These are phyloP conservation scores for Chloroceryle amazona DNA, from an alignment of 2,797 vertebrate species.

Conservation along the genomic window DNA sequence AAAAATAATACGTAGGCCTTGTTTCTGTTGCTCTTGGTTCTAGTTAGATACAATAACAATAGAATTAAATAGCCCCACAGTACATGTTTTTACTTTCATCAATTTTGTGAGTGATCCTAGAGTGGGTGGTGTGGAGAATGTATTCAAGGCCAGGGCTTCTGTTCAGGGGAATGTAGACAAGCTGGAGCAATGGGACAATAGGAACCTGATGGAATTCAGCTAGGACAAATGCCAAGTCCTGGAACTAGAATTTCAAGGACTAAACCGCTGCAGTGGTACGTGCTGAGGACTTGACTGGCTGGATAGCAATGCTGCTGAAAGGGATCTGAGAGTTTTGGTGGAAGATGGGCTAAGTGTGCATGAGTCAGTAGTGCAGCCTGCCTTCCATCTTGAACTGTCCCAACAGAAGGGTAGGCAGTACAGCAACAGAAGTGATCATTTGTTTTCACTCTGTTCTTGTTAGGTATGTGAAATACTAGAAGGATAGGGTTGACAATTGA, in stretches of 20 bases:
- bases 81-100: not conserved
- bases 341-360: not conserved
- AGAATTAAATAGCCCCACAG: not conserved
- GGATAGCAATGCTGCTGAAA: not conserved
- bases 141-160: not conserved
- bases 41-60: not conserved
- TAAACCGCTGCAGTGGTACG: not conserved
- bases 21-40: not conserved
- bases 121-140: not conserved
- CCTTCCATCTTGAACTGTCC: not conserved
- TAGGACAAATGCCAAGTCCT: not conserved
- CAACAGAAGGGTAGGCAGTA: not conserved
- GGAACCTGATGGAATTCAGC: not conserved
- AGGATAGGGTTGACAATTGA: not conserved
- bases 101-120: not conserved
- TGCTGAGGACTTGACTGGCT: not conserved
- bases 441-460: not conserved
- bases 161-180: not conserved
- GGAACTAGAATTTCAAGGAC: not conserved
- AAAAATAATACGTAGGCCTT: not conserved
- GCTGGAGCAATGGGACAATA: not conserved
- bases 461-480: not conserved
- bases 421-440: not conserved
- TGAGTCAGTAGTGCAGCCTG: not conserved
- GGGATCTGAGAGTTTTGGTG: rapidly evolving